Evolutionary conservation across 2,797 vertebrate species (phyloP), one percentile per base, ranked within the genome.

Genomic region (Phrynocephalus forsythii): DNA sequence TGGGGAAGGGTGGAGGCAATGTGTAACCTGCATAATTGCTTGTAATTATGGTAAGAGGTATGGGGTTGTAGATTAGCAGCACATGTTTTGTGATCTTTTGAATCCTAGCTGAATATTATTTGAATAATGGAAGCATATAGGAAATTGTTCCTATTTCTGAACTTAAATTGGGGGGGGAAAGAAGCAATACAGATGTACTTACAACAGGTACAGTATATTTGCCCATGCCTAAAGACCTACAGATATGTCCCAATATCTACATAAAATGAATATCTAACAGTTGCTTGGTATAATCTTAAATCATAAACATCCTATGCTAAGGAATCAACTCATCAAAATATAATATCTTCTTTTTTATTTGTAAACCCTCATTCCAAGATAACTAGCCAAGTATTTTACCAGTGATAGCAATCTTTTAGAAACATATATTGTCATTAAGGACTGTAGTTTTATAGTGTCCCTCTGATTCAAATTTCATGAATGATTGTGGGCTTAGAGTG

Each of bases 401-500:
- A 8, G 22, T 3, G 56, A 10, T 0, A 0, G 82, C 79, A 68
- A 18, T 1, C 52, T 88, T 20, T 87, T 8, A 52, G 1, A 60
- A 15, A 72, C 10, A 75, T 44, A 0, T 0, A 0, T 16, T 0
- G 72, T 83, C 84, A 20, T 9, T 52, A 48, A 84, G 83, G 15
- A 48, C 52, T 83, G 0, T 52, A 9, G 83, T 88, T 72, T 60
- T 28, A 85, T 86, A 82, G 81, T n/a, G 2, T 77, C 9, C 83
- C 67, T 66, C 71, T 6, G 0, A 24, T 81, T 0, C 0, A 0
- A 15, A 79, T 71, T 82, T 30, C 33, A 3, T 0, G 80, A 50
- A 82, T 93, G 63, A 16, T 79, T 30, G 20, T 11, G 83, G 73
- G 24, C 15, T 93, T 28, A 18, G 52, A 76, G 67, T 66, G 71